Evolutionary conservation across 2,113 vertebrate species (phyloP), one percentile per base, ranked within the genome.

Genomic region (Aegotheles bennettii): DNA sequence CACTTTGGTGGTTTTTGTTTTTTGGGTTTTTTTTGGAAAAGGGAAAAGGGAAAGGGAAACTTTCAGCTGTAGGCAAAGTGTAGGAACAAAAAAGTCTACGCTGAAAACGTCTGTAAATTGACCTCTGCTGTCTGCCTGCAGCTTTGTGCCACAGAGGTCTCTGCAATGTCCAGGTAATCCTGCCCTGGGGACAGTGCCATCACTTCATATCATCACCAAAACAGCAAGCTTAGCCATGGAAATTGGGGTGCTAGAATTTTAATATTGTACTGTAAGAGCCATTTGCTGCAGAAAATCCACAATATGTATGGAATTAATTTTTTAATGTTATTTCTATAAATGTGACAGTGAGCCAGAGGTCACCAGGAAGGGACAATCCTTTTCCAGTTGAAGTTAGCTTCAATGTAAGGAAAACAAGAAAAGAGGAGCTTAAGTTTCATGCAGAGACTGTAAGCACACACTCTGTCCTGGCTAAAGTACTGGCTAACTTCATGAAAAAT

Each of bases 1-100:
- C 12, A 38, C 2, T 7, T 21, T 23, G 3, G 13, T 14, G 0
- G 0, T 23, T 1, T 40, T 35, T 17, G n/a, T n/a, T n/a, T n/a
- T n/a, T n/a, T n/a, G 16, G 0, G 0, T 23, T 1, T 40, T 35
- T 17, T n/a, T n/a, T n/a, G n/a, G n/a, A n/a, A n/a, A n/a, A n/a
- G n/a, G n/a, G n/a, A n/a, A n/a, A n/a, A n/a, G n/a, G n/a, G n/a
- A n/a, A n/a, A n/a, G n/a, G n/a, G n/a, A n/a, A n/a, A n/a, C n/a
- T n/a, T n/a, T n/a, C n/a, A n/a, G n/a, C 50, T 45, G 7, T 1
- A 59, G 29, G 29, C 5, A 35, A 79, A 81, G 23, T 7, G 11
- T 36, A 70, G 60, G 43, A 92, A 54, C 0, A 0, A 78, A 40
- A 11, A 43, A 20, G 4, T 16, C 1, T 0, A 65, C 42, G 18